Conservation (phyloP, 2,113 vertebrate genomes). For the Ahaetulla prasina region DNA sequence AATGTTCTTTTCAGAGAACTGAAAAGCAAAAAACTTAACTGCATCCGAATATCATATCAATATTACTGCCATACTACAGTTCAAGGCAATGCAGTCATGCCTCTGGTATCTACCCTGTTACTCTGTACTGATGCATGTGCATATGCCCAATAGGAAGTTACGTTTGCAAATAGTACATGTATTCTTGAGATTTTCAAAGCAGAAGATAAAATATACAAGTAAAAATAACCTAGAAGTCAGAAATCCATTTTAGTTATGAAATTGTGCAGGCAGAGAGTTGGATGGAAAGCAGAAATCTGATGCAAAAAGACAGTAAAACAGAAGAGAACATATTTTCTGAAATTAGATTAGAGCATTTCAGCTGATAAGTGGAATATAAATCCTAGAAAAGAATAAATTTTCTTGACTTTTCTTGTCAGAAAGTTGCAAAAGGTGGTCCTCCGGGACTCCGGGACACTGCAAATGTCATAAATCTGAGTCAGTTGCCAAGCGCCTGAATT, state of each 20-base stretch:
- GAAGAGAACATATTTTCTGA: neutral
- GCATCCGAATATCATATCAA: neutral
- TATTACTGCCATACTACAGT: neutral
- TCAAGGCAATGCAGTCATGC: neutral
- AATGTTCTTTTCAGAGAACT: neutral
- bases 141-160: neutral
- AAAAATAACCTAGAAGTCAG: neutral
- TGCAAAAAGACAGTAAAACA: neutral
- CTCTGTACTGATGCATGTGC: neutral
- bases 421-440: too few species aligned
- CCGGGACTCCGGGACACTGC: too few species aligned
- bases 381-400: neutral
- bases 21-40: neutral
- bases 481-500: too few species aligned
- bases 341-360: neutral
- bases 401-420: too few species aligned
- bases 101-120: neutral
- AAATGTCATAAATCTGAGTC: too few species aligned
- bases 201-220: neutral
- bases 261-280: neutral
- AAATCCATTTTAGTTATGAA: neutral
- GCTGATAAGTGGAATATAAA: neutral
- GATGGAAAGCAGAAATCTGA: neutral
- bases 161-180: neutral
- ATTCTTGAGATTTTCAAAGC: neutral